Evolutionary conservation across 2,888 invertebrate species (phyloP), one percentile per base, ranked within the genome.

Genomic region (Tridacna crocea): DNA sequence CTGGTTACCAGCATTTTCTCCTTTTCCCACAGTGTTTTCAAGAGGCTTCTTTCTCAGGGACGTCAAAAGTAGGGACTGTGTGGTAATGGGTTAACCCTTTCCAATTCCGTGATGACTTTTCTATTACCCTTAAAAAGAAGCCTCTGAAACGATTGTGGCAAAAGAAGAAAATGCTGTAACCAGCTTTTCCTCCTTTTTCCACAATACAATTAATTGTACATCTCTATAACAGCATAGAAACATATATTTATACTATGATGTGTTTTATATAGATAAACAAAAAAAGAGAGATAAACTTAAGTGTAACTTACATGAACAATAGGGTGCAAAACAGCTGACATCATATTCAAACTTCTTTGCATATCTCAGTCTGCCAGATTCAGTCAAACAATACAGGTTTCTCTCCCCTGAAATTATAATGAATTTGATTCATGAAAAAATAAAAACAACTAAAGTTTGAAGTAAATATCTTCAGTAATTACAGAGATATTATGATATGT

Each of bases 271-370:
- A n/a, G n/a, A n/a, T n/a, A 68, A 36, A 36, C 68, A 68, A 27
- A 22, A 55, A 17, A 22, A 58, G 26, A 58, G n/a, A 13, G 8
- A 17, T 1, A 12, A 36, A 4, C 8, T 36, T 36, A 36, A 36
- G 36, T 36, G 36, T 36, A 24, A 90, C 92, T 83, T 88, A 93
- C 93, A 76, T 27, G 91, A 89, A 60, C 86, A 85, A 85, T 93
- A 94, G 0, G 92, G 91, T 60, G 90, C 79, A 80, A 94, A 91
- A 84, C 93, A 93, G 76, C 93, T 92, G 24, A 98, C 97, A 83
- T 96, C 96, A 95, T 96, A 98, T 91, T 98, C 98, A 85, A 98
- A 96, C 92, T 97, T 97, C 91, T 98, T 97, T 95, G 97, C 97
- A 92, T 96, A 98, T 91, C 96, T 96, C 89, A 98, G 95, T 76